phyloP scores from a whole-genome alignment of 2,888 invertebrate species.

The Epinotia bilunana region DNA sequence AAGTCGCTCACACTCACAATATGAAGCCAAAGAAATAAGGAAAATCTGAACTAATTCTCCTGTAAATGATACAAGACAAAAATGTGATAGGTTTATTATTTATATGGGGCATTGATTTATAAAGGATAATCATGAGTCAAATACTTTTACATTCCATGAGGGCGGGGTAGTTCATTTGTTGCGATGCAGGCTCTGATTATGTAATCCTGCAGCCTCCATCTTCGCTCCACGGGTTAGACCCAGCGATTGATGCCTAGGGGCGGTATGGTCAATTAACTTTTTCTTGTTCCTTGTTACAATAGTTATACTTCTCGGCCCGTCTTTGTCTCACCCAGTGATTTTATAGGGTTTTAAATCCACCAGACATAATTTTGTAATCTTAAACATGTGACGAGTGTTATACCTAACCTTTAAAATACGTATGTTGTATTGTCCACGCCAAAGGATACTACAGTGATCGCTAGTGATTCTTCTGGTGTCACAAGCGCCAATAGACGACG shows the following conservation, averaged over 20 bases:
- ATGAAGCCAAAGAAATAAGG: constrained; percentile 15
- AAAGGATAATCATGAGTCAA: constrained; percentile 13
- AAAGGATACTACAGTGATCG: too few species aligned
- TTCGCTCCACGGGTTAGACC: not conserved
- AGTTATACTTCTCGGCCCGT: too few species aligned
- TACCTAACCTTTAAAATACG: not conserved
- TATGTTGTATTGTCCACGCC: not conserved
- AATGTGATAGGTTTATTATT: constrained; percentile 17
- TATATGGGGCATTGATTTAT: constrained; percentile 14
- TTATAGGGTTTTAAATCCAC: not conserved
- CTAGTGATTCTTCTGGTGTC: too few species aligned
- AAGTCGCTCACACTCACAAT: not conserved
- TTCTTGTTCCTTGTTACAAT: not conserved
- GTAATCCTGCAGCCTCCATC: not conserved
- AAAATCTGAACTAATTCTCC: constrained; percentile 5
- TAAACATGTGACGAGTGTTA: not conserved
- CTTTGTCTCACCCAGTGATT: not conserved
- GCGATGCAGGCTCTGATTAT: constrained; percentile 12
- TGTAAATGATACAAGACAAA: constrained; percentile 7
- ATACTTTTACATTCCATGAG: constrained; percentile 32
- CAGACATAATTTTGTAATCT: too few species aligned
- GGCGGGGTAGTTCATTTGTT: constrained; percentile 14
- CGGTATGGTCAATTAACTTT: not conserved
- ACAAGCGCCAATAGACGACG: too few species aligned
- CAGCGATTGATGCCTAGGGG: not conserved